phyloP scores from a whole-genome alignment of 53 echinoderm and acorn worm genomes.

The Luidia sarsii region DNA sequence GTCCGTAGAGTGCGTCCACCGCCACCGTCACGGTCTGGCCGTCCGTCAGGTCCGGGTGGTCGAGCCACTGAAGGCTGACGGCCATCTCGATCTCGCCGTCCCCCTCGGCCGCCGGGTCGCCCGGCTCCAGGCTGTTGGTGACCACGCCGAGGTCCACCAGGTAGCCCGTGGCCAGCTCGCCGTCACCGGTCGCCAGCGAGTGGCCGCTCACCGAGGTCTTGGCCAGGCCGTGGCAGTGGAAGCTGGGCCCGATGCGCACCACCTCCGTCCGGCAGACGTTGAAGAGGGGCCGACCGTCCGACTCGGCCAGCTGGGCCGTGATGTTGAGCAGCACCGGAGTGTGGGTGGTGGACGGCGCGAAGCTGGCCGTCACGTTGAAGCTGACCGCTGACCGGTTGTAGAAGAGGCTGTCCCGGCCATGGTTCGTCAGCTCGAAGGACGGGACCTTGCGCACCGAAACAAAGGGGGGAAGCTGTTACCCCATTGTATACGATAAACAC shows the following conservation, averaged over 20 bases:
- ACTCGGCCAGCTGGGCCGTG: slow-evolving; percentile 50
- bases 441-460: too few species aligned
- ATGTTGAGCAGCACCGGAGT: slow-evolving; percentile 70
- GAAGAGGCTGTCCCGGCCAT: slow-evolving; percentile 61
- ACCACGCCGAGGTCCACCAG: slow-evolving; percentile 69
- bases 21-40: slow-evolving; percentile 54
- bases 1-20: slow-evolving; percentile 60
- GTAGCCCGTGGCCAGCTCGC: slow-evolving; percentile 28
- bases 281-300: slow-evolving; percentile 57
- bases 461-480: too few species aligned
- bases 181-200: slow-evolving; percentile 40
- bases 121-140: slow-evolving; percentile 63
- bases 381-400: slow-evolving; percentile 78
- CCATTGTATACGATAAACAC: too few species aligned
- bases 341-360: slow-evolving; percentile 80
- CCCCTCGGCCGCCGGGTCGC: slow-evolving; percentile 15
- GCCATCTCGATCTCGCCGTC: slow-evolving; percentile 60
- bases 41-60: slow-evolving; percentile 68
- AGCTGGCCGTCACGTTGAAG: slow-evolving; percentile 65
- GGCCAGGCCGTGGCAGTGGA: slow-evolving; percentile 64
- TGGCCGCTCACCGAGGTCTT: slow-evolving; percentile 26
- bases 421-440: slow-evolving; percentile 62
- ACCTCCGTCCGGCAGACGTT: slow-evolving; percentile 76
- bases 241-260: slow-evolving; percentile 61
- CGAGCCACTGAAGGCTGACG: slow-evolving; percentile 71